phyloP scores from a whole-genome alignment of 2,113 vertebrate genomes.

The Mirounga angustirostris region DNA sequence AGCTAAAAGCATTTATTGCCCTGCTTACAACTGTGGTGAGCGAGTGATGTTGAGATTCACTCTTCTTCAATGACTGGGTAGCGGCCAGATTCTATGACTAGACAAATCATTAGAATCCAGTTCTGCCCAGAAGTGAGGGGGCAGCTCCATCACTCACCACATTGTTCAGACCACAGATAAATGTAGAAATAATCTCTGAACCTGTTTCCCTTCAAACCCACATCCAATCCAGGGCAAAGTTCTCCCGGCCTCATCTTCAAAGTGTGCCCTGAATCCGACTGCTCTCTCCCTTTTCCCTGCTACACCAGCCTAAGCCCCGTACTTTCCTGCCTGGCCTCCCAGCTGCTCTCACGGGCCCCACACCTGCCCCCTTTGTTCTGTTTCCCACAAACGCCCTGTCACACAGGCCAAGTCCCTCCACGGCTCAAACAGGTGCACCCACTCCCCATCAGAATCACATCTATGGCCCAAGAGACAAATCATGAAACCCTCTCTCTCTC shows the following conservation, averaged over 20 bases:
- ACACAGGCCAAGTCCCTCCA: not conserved
- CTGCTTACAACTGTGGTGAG: not conserved
- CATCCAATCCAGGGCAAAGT: not conserved
- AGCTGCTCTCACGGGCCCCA: no score
- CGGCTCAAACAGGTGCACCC: not conserved
- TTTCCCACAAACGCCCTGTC: not conserved
- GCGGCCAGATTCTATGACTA: not conserved
- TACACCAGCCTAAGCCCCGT: not conserved
- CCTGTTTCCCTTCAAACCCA: not conserved
- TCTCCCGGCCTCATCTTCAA: not conserved
- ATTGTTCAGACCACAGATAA: not conserved
- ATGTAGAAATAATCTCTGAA: not conserved
- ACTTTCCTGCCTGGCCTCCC: not conserved
- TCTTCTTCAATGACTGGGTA: not conserved
- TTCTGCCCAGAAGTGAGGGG: not conserved
- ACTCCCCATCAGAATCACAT: not conserved
- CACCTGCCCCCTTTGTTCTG: fast-evolving
- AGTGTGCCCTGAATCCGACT: no score
- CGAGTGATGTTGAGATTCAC: not conserved
- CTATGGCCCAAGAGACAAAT: no score
- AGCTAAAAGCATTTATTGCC: not conserved
- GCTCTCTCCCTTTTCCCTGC: no score
- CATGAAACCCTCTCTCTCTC: not conserved
- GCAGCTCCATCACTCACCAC: no score
- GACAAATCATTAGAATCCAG: not conserved